Evolutionary conservation across 1,140 invertebrate species (phyloP).

Genomic region (Diuraphis noxia): DNA sequence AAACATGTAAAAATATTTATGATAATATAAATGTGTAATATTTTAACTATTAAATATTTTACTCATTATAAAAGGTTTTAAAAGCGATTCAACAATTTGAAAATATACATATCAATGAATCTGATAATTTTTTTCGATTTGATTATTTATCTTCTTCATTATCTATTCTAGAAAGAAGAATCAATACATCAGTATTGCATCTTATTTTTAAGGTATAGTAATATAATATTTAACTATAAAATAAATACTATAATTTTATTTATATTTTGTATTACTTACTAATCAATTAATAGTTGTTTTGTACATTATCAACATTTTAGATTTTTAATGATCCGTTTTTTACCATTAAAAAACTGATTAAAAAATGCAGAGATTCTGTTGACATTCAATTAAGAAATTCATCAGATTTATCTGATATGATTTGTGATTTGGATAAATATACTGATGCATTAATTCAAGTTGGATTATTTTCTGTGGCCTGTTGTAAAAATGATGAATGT

Average conservation of each 20-base stretch:
- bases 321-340: slow-evolving; percentile 47
- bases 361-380: background rate
- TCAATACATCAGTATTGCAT: slow-evolving; percentile 29
- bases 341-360: slow-evolving; percentile 25
- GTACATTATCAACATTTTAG: background rate
- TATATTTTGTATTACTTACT: background rate
- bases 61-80: slow-evolving; percentile 31
- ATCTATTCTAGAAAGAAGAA: slow-evolving; percentile 44
- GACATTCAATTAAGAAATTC: background rate
- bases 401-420: background rate
- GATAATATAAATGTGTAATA: background rate
- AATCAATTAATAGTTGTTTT: background rate
- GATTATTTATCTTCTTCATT: slow-evolving; percentile 44
- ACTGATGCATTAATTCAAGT: slow-evolving; percentile 45
- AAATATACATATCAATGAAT: background rate
- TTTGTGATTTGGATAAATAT: slow-evolving; percentile 40
- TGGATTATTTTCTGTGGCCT: slow-evolving; percentile 45
- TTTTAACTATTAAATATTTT: background rate
- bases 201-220: slow-evolving; percentile 27
- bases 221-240: background rate
- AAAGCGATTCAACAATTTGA: slow-evolving; percentile 32
- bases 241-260: background rate
- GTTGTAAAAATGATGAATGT: slow-evolving; percentile 43
- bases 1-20: slow-evolving; percentile 36
- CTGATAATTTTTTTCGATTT: slow-evolving; percentile 22